phyloP scores from a whole-genome alignment of 1,140 invertebrate genomes.

The Apocrypta bakeri region DNA sequence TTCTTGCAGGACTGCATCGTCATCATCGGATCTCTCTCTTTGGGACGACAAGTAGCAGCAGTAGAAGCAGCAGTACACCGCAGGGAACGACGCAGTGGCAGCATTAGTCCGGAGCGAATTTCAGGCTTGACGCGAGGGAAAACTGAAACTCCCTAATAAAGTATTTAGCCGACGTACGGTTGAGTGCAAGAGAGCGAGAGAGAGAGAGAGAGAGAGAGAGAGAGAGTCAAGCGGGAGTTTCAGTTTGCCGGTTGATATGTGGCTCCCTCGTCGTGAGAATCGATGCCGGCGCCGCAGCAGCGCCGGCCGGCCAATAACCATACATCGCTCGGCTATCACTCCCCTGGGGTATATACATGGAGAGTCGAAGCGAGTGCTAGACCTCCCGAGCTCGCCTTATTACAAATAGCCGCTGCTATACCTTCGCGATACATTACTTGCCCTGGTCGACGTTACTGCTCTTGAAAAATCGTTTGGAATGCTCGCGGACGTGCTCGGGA shows the following conservation, averaged over 20 bases:
- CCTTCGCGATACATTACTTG: conserved; percentile 32
- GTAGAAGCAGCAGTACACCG: not conserved
- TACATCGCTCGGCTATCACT: conserved; percentile 69
- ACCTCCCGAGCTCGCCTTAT: conserved; percentile 55
- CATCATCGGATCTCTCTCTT: not conserved
- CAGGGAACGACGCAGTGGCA: not conserved
- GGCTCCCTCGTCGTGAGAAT: conserved; percentile 69
- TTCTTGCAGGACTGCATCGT: not conserved
- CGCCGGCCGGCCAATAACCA: conserved; percentile 67
- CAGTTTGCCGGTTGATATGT: conserved; percentile 68
- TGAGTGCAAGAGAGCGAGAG: conserved; percentile 38
- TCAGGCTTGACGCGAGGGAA: conserved; percentile 46
- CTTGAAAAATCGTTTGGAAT: conserved; percentile 51
- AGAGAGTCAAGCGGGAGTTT: conserved; percentile 58
- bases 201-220: conserved; percentile 27
- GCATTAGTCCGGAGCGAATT: conserved; percentile 40
- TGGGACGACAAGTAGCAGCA: not conserved
- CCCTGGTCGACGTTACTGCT: not conserved
- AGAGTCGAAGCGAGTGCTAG: conserved; percentile 12
- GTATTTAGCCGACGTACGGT: conserved; percentile 59
- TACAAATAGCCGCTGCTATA: conserved; percentile 56
- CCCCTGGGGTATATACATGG: conserved; percentile 62
- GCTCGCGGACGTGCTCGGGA: not conserved
- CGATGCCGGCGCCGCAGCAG: conserved; percentile 59
- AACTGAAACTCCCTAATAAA: conserved; percentile 62